phyloP scores from a whole-genome alignment of 2,797 vertebrate genomes.

The Neopelma chrysocephalum region DNA sequence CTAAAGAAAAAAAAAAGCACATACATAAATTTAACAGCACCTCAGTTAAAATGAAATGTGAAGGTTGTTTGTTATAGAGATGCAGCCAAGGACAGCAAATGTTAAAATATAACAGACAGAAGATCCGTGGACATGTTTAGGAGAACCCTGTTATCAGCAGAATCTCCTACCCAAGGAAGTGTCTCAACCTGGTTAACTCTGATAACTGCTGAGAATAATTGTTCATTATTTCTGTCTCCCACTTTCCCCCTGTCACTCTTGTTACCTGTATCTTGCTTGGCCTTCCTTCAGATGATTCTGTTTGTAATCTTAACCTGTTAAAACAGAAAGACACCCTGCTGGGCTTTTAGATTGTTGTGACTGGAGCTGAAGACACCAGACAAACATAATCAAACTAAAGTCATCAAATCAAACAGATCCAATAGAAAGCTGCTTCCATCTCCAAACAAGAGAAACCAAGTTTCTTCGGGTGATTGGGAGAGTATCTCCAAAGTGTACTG shows the following conservation, averaged over 20 bases:
- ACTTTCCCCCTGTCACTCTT: background rate
- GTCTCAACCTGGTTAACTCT: background rate
- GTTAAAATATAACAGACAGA: background rate
- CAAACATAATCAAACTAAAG: background rate
- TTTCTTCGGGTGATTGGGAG: background rate
- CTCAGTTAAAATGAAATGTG: background rate
- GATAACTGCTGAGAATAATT: background rate
- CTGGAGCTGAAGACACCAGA: background rate
- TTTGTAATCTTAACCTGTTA: background rate
- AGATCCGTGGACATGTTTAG: background rate
- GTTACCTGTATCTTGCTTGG: background rate
- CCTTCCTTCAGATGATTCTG: background rate
- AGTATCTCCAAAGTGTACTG: background rate
- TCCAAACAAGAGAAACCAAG: background rate
- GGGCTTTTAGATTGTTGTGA: background rate
- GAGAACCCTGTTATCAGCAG: background rate
- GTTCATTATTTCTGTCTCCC: background rate
- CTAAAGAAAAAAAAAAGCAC: background rate
- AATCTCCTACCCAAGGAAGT: background rate
- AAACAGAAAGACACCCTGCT: background rate
- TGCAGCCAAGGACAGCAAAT: background rate
- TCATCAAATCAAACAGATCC: background rate
- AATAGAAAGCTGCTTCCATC: background rate
- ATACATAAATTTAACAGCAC: background rate
- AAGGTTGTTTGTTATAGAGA: background rate